A percentile compares a stretch with the other conserved stretches of the same genome.
Evolutionary conservation across 2,797 vertebrate species (phyloP).

Genomic region (Pampus argenteus): DNA sequence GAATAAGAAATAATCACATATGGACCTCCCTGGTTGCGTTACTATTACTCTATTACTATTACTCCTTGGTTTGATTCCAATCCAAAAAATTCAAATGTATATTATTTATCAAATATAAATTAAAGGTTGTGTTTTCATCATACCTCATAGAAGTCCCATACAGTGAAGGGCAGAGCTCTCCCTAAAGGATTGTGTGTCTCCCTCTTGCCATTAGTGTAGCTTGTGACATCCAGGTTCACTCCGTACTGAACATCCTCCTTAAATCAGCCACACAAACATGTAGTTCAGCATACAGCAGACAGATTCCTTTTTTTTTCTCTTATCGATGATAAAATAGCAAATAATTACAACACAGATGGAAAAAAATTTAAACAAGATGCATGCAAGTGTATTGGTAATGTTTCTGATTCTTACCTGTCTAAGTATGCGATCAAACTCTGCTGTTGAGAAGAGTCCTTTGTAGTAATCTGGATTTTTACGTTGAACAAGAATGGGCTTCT

Average conservation of each 20-base stretch:
- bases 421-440: slow-evolving; percentile 91
- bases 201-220: slow-evolving; percentile 89
- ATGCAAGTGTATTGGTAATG: background rate
- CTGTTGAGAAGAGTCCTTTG: slow-evolving; percentile 92
- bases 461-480: slow-evolving; percentile 89
- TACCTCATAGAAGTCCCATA: slow-evolving; percentile 92
- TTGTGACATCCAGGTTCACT: slow-evolving; percentile 96
- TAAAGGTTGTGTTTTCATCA: background rate
- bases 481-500: slow-evolving; percentile 89
- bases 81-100: no score
- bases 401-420: slow-evolving; percentile 76
- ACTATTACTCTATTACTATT: no score
- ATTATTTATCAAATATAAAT: no score
- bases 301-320: background rate
- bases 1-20: background rate
- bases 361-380: background rate
- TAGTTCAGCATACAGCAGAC: background rate
- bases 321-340: background rate
- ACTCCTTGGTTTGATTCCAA: no score
- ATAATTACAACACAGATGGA: background rate
- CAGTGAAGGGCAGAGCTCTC: slow-evolving; percentile 89
- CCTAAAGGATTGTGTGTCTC: slow-evolving; percentile 94
- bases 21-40: no score
- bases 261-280: background rate
- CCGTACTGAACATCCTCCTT: slow-evolving; percentile 91